A percentile compares a stretch with the other conserved stretches of the same genome.
Evolutionary conservation across 2,113 vertebrate species (phyloP).

Genomic region (Sitta europaea): DNA sequence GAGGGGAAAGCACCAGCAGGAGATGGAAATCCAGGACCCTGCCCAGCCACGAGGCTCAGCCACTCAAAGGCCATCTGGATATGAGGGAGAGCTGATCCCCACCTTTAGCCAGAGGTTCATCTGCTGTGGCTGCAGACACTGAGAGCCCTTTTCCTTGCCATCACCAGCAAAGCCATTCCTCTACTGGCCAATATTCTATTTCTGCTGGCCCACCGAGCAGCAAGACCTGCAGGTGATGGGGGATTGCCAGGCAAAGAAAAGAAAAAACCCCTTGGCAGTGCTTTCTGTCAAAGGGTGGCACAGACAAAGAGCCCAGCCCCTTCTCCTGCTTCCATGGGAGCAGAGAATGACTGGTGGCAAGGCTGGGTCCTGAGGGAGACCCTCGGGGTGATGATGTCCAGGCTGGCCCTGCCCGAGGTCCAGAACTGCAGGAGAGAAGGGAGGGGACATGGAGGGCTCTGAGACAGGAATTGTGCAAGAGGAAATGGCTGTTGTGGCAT

Average conservation of each 20-base stretch:
- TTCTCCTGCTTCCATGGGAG: conserved; percentile 11
- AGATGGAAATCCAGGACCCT: background rate
- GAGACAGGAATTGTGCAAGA: background rate
- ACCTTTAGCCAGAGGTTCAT: background rate
- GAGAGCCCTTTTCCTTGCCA: background rate
- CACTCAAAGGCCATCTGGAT: background rate
- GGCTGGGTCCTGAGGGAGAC: conserved; percentile 11
- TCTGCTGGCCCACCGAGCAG: background rate
- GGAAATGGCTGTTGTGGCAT: background rate
- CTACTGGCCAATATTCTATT: background rate
- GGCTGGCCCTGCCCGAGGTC: background rate
- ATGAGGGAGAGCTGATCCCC: background rate
- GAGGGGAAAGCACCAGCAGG: background rate
- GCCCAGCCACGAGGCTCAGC: background rate
- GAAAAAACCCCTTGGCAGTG: background rate
- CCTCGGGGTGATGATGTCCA: conserved; percentile 13
- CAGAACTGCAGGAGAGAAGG: background rate
- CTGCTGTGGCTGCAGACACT: background rate
- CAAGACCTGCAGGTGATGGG: background rate
- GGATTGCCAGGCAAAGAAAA: background rate
- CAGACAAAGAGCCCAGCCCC: conserved; percentile 26
- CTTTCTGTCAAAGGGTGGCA: conserved; percentile 11
- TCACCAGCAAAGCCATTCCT: background rate
- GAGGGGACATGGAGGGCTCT: background rate
- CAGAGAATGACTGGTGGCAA: background rate